Evolutionary conservation across 2,888 invertebrate species (phyloP), one percentile per base, ranked within the genome.

Genomic region (Octodonta nipae): DNA sequence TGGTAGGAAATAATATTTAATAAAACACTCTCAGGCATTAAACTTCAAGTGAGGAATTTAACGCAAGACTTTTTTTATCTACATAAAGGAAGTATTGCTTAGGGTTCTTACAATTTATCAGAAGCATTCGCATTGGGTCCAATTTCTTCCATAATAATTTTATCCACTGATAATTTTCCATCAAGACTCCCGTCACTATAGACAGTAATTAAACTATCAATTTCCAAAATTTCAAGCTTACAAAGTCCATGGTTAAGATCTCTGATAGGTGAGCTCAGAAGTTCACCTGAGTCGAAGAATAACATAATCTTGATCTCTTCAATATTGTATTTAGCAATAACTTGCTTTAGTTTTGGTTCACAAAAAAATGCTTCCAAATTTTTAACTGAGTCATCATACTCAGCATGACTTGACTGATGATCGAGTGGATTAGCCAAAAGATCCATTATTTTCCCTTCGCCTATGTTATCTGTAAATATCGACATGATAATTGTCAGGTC

Each of bases 281-380:
- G 67, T 56, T 82, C 82, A 34, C 80, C 80, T 43, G 76, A 72
- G 51, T 82, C 82, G 12, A 75, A 73, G 57, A 78, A 82, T 1
- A 84, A 60, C 44, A 73, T 71, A 2, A 84, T 46, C 43, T 75
- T 73, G n/a, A 81, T 40, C 15, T 81, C 79, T 41, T 84, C 83
- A 14, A 83, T 56, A 1, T 68, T 67, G 34, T 79, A 68, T 43
- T 75, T 73, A 4, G 72, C 54, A 2, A 66, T 61, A 1, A 72
- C 62, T 49, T 75, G 73, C 41, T 73, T 74, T 35, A 71, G 67
- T 26, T 75, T 65, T 1, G 75, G 73, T 43, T 78, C 77, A 28
- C 74, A 74, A 45, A 83, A 73, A 56, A 83, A 83, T 2, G 76
- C 79, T 57, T 82, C 78, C 1, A 83, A 55, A 45, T 74, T 78